A percentile compares a stretch with the other conserved stretches of the same genome.
Evolutionary conservation across 2,888 invertebrate species (phyloP).

Genomic region (Drosophila phalerata): DNA sequence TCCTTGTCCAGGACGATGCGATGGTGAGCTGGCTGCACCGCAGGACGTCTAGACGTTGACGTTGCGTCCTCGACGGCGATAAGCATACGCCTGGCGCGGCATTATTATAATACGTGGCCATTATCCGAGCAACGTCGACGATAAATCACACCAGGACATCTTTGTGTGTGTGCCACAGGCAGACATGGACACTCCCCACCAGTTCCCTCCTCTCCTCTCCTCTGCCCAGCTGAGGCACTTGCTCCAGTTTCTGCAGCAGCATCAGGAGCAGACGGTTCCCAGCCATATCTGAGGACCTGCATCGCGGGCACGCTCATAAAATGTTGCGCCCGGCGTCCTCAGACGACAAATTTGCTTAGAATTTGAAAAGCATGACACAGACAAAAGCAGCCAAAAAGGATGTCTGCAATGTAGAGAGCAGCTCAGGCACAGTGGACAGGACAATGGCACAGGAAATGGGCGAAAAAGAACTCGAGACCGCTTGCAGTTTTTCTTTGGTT

Average conservation of each 20-base stretch:
- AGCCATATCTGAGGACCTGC: constrained; percentile 67
- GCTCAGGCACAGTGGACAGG: neutral
- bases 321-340: constrained; percentile 67
- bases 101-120: constrained; percentile 81
- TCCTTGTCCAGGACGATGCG: constrained; percentile 44
- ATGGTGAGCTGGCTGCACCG: constrained; percentile 56
- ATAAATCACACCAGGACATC: constrained; percentile 81
- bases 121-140: constrained; percentile 74
- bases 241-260: constrained; percentile 36
- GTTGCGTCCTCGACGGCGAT: constrained; percentile 72
- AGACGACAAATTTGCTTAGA: constrained; percentile 79
- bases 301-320: constrained; percentile 79
- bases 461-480: constrained; percentile 19
- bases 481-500: constrained; percentile 25
- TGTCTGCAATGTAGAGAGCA: constrained; percentile 1
- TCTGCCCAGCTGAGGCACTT: constrained; percentile 23
- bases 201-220: constrained; percentile 14
- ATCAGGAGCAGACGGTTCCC: constrained; percentile 60
- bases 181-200: constrained; percentile 44
- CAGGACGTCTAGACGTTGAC: constrained; percentile 80
- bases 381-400: constrained; percentile 35
- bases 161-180: constrained; percentile 77
- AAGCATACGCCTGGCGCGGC: constrained; percentile 78
- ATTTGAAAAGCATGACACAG: constrained; percentile 75
- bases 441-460: constrained; percentile 31